Conservation (phyloP, 2,888 invertebrate genomes). For the Oligia fasciuncula region DNA sequence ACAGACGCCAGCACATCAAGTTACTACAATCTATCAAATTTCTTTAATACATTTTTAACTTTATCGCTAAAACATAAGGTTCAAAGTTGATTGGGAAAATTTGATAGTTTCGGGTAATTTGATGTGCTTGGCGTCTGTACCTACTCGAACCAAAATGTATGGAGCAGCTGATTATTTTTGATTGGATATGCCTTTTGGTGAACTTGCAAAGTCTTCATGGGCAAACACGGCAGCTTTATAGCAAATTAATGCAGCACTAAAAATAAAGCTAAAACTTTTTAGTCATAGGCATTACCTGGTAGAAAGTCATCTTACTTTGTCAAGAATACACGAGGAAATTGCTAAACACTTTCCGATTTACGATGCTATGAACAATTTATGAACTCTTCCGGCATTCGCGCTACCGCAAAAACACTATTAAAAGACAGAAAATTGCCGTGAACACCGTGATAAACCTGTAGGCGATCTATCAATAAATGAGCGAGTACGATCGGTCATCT, state of each 20-base stretch:
- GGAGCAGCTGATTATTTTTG: not conserved
- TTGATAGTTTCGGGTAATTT: too few species aligned
- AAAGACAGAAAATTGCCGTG: constrained; percentile 61
- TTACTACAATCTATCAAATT: too few species aligned
- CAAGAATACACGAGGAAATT: constrained; percentile 49
- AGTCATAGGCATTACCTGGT: constrained; percentile 25
- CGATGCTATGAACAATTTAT: constrained; percentile 53
- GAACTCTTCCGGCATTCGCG: constrained; percentile 52
- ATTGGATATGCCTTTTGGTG: not conserved
- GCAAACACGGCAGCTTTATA: not conserved
- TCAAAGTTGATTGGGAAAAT: too few species aligned
- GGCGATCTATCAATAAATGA: constrained; percentile 64
- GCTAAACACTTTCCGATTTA: constrained; percentile 60
- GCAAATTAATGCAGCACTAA: constrained; percentile 20
- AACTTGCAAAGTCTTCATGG: not conserved
- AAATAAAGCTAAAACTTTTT: constrained; percentile 17
- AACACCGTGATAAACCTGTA: constrained; percentile 56
- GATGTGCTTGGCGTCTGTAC: too few species aligned
- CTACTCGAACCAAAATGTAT: not conserved
- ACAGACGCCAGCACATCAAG: too few species aligned
- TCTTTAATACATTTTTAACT: too few species aligned
- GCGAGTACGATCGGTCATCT: constrained; percentile 49
- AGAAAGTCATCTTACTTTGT: constrained; percentile 56
- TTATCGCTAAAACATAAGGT: too few species aligned
- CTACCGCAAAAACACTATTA: constrained; percentile 60